Evolutionary conservation across 1,140 invertebrate species (phyloP), one percentile per base, ranked within the genome.

Genomic region (Dendrolimus punctatus): DNA sequence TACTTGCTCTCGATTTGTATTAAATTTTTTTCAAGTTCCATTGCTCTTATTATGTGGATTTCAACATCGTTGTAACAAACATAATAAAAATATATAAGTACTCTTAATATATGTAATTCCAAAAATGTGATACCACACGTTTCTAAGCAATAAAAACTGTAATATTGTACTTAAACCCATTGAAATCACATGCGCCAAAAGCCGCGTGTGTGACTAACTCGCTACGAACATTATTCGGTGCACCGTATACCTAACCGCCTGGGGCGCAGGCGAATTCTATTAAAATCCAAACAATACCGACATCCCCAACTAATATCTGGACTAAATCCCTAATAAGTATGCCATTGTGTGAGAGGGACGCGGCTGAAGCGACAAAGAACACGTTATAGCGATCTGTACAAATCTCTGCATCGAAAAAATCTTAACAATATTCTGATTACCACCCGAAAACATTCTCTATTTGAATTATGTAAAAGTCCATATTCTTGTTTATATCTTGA

Each of bases 311-410:
- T 85, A 85, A 84, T 85, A 85, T 84, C 79, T 82, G 80, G 77
- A 82, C 82, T 85, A 85, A 85, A 84, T 84, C 82, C 82, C 82
- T 85, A 85, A 85, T 85, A 85, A 85, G 80, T 85, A 84, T 82
- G 79, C 80, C 80, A 85, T 84, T 85, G 80, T 84, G 68, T 75
- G 80, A 85, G 79, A 86, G 82, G 79, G 80, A 82, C 77, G 74
- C 70, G 72, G 74, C 72, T 60, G 65, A 74, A 76, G 73, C 80
- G 76, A 84, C 80, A 85, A 84, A 84, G 80, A 80, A 80, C 80
- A 81, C 78, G 79, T 84, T 84, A 86, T 81, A 83, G 61, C 78
- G 80, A 84, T 83, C 77, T 80, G 72, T 45, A 36, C 37, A 23
- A 51, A 8, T n/a, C 8, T 8, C 9, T 39, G 40, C n/a, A 7